Conservation (phyloP, 2,113 vertebrate species). For the Vireo altiloquus region DNA sequence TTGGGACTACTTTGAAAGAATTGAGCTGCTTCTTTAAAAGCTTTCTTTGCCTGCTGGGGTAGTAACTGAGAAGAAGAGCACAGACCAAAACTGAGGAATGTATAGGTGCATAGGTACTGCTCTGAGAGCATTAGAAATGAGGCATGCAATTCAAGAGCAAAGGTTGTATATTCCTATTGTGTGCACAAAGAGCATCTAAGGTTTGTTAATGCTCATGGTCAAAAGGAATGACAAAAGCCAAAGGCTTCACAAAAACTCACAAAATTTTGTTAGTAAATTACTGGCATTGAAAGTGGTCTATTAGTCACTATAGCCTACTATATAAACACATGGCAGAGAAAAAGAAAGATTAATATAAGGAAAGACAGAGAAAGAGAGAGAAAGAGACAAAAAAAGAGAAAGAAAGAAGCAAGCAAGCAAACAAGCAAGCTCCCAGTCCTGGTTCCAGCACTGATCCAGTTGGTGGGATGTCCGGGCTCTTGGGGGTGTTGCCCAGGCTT, state of each 20-base stretch:
- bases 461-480: background rate
- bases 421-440: background rate
- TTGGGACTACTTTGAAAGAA: background rate
- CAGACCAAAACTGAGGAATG: rapidly evolving
- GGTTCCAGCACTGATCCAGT: background rate
- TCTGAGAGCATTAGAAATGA: background rate
- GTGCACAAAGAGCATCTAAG: background rate
- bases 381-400: too few relatives aligned
- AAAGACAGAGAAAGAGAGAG: background rate
- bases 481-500: background rate
- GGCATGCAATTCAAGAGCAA: background rate
- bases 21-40: background rate
- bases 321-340: background rate
- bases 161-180: rapidly evolving
- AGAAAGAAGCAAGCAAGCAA: background rate
- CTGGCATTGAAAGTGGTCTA: background rate
- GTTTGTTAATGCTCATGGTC: rapidly evolving
- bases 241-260: too few relatives aligned
- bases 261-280: background rate
- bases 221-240: background rate
- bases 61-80: background rate
- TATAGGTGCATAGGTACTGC: background rate
- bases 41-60: background rate
- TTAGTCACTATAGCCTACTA: background rate
- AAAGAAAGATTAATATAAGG: background rate